Conservation (phyloP, 2,888 invertebrate species). For the Sylvicola cinctus region DNA sequence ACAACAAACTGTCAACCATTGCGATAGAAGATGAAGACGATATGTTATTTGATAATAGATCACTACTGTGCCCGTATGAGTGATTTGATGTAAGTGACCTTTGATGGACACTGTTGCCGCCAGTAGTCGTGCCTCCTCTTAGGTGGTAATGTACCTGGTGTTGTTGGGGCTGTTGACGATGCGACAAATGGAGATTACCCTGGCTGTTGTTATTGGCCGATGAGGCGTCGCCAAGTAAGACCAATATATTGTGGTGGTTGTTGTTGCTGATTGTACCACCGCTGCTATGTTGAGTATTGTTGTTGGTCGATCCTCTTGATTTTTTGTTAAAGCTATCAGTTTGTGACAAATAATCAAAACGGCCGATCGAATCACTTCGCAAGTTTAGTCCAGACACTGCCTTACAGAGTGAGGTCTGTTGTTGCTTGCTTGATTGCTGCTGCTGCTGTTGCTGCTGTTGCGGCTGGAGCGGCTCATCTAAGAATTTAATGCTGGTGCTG, state of each 20-base stretch:
- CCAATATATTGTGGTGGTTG: not conserved
- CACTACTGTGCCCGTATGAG: not conserved
- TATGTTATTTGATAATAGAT: not conserved
- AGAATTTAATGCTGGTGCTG: slow-evolving; percentile 2
- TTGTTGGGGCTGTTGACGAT: not conserved
- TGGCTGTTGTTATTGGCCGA: too few species aligned
- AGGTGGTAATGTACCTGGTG: not conserved
- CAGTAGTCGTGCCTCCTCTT: not conserved
- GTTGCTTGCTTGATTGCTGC: not conserved
- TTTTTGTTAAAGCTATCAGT: too few species aligned
- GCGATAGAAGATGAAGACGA: not conserved
- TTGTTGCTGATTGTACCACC: not conserved
- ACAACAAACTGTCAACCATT: too few species aligned
- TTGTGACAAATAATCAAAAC: too few species aligned
- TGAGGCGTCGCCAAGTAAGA: not conserved
- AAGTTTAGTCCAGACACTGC: not conserved
- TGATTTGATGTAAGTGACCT: not conserved
- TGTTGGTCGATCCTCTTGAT: too few species aligned
- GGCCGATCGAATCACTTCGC: too few species aligned
- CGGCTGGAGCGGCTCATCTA: not conserved
- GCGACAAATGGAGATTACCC: too few species aligned
- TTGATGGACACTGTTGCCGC: not conserved
- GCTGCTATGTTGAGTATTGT: too few species aligned
- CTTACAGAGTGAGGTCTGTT: not conserved
- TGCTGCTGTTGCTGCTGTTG: not conserved